Conservation (phyloP, 2,113 vertebrate genomes). For the Pterophyllum scalare region DNA sequence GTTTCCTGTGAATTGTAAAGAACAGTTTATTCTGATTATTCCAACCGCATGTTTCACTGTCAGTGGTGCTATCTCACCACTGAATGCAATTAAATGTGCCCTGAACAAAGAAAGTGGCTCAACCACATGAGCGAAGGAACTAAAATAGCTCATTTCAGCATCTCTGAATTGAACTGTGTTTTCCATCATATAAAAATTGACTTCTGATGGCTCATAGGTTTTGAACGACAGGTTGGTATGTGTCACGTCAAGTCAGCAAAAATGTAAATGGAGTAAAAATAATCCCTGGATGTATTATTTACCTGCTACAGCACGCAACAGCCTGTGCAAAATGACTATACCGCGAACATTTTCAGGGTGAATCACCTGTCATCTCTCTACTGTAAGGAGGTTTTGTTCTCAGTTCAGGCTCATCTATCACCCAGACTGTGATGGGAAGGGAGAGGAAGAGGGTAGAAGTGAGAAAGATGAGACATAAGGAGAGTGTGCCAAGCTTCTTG, state of each 20-base stretch:
- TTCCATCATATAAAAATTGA: background rate
- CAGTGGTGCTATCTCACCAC: background rate
- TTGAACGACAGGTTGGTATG: background rate
- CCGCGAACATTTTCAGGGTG: constrained; percentile 32
- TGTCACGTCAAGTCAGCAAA: background rate
- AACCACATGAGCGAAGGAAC: background rate
- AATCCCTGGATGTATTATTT: constrained; percentile 38
- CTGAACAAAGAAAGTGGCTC: background rate
- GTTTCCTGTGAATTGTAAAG: background rate
- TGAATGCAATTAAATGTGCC: background rate
- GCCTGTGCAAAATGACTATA: constrained; percentile 1
- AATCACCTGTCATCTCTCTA: constrained; percentile 15
- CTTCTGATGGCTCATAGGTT: background rate
- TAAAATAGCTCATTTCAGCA: background rate
- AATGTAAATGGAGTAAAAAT: background rate
- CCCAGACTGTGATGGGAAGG: background rate
- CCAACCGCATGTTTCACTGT: background rate
- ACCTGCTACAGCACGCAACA: background rate
- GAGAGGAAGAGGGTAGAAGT: constrained; percentile 23
- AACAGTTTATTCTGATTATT: background rate
- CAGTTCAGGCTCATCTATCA: constrained; percentile 43
- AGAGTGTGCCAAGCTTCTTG: constrained; percentile 59
- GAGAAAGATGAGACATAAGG: constrained; percentile 52
- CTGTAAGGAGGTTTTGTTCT: constrained; percentile 46
- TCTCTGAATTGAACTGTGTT: background rate